Evolutionary conservation across 2,888 invertebrate genomes (phyloP), one percentile per base, ranked within the genome.

Genomic region (Phragmatobia fuliginosa): DNA sequence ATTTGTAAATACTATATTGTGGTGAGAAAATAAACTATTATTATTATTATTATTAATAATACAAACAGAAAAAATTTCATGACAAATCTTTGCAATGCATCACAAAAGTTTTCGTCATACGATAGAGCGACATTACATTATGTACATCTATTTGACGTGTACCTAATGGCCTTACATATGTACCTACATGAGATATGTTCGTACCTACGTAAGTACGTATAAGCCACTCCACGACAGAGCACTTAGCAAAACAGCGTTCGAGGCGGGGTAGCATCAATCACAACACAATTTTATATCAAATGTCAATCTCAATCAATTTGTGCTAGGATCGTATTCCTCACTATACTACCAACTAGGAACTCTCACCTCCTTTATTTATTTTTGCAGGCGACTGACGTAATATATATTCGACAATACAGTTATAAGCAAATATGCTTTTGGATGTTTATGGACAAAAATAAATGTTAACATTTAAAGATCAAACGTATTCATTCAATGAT

Each of bases 261-360:
- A 89, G 90, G 91, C 91, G 89, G 89, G 92, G 90, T 90, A 93
- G 91, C 94, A 94, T 94, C 94, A 95, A 94, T 95, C 94, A 94
- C 94, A 91, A 92, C 94, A 93, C 94, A 93, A 93, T 94, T 94
- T 95, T 94, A 95, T 95, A 95, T 95, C 94, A 94, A 94, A 95
- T 95, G 94, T 94, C 94, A 93, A 93, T 94, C 90, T 94, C 94
- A 94, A 95, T 94, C 94, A 94, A 94, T 95, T 94, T 94, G 94
- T 90, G 91, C 88, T 85, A 81, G 90, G 92, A 93, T 94, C 94
- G 91, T 91, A 90, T 94, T 94, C 88, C 91, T 84, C 87, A 86
- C 91, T 88, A 90, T 81, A 88, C 88, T 86, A 77, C 83, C 80
- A 79, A 83, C 84, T 87, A 86, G 83, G 80, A 78, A 80, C 81